Conservation (phyloP, 2,888 invertebrate genomes). For the Leptinotarsa haldemani region DNA sequence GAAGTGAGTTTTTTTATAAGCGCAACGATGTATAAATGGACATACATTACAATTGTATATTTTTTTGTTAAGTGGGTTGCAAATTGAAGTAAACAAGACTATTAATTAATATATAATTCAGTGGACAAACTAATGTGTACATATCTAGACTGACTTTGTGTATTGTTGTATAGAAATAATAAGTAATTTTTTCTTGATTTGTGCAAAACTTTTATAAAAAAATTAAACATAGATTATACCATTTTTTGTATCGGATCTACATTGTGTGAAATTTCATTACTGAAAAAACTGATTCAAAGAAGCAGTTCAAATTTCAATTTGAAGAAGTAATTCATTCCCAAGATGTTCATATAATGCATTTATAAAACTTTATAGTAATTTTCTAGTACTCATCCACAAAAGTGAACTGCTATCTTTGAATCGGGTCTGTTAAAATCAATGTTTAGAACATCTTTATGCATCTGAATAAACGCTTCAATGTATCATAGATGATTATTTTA, state of each 20-base stretch:
- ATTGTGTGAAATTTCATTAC: conserved; percentile 23
- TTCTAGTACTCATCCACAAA: conserved; percentile 12
- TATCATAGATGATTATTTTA: conserved; percentile 19
- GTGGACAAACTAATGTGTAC: conserved; percentile 54
- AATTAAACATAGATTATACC: conserved; percentile 39
- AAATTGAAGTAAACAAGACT: conserved; percentile 40
- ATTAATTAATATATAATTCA: conserved; percentile 46
- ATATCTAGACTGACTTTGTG: conserved; percentile 61
- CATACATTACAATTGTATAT: conserved; percentile 33
- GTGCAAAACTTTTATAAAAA: conserved; percentile 45
- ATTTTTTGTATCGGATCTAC: conserved; percentile 39
- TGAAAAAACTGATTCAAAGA: conserved; percentile 33
- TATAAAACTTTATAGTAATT: not conserved
- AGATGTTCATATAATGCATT: conserved; percentile 4
- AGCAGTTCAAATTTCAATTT: conserved; percentile 17
- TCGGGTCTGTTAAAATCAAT: conserved; percentile 25
- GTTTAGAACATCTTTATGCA: conserved; percentile 32
- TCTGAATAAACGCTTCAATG: conserved; percentile 23
- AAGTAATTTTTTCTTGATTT: conserved; percentile 40
- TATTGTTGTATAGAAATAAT: conserved; percentile 56
- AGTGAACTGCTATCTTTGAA: conserved; percentile 26
- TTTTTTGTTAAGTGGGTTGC: conserved; percentile 29
- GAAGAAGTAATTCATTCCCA: conserved; percentile 5
- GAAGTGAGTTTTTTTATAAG: conserved; percentile 29
- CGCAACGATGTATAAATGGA: conserved; percentile 37